Percentiles rank a stretch among this genome's conserved stretches.
Evolutionary conservation across 2,797 vertebrate species (phyloP).

Genomic region (Lepus townsendii): DNA sequence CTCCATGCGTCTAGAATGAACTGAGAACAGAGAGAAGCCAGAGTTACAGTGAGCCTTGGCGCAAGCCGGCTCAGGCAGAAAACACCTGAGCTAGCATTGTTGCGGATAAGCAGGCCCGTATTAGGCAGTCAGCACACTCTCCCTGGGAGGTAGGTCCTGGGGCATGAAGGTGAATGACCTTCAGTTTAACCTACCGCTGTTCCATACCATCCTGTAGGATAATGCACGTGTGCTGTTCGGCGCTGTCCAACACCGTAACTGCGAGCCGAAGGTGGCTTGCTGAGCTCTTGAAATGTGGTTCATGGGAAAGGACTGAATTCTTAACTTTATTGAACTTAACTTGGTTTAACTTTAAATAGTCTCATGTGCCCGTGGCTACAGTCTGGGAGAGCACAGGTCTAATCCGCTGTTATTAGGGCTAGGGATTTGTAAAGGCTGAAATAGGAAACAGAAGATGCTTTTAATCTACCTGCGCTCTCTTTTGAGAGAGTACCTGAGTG

Average conservation of each 20-base stretch:
- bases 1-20: not conserved
- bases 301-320: not conserved
- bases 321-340: not conserved
- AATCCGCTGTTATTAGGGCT: not conserved
- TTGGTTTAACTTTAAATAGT: not conserved
- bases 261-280: not conserved
- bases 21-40: not conserved
- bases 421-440: not conserved
- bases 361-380: not conserved
- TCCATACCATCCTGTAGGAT: not conserved
- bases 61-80: not conserved
- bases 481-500: not conserved
- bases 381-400: not conserved
- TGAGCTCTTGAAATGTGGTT: not conserved
- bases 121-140: not conserved
- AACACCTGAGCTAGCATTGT: not conserved
- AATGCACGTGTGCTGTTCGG: not conserved
- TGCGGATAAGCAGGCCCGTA: not conserved
- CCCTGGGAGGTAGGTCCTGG: not conserved
- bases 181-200: not conserved
- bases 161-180: not conserved
- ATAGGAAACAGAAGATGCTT: not conserved
- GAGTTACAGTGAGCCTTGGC: not conserved
- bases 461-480: not conserved
- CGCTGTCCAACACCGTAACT: not conserved